A percentile compares a stretch with the other conserved stretches of the same genome.
Evolutionary conservation across 2,888 invertebrate species (phyloP).

Genomic region (Trissolcus brochymenae): DNA sequence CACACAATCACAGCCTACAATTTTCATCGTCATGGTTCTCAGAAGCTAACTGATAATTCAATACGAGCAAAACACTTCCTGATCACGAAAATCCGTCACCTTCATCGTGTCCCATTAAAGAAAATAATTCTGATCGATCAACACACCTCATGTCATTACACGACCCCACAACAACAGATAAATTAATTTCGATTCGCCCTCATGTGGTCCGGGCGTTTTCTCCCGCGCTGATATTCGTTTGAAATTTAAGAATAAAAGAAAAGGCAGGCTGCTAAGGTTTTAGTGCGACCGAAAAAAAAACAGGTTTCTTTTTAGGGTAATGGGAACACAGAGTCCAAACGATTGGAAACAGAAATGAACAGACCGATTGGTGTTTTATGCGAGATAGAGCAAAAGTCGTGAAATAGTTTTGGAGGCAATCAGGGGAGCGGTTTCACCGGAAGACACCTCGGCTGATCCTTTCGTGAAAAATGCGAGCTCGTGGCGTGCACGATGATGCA

Average conservation of each 20-base stretch:
- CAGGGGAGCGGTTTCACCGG: constrained; percentile 49
- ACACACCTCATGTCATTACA: not conserved
- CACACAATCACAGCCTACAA: no score
- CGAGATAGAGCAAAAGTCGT: constrained; percentile 25
- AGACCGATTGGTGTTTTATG: constrained; percentile 28
- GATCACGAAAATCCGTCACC: no score
- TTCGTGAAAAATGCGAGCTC: not conserved
- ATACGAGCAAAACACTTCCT: no score
- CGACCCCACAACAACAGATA: not conserved
- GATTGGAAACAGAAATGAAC: constrained; percentile 26
- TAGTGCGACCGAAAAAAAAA: not conserved
- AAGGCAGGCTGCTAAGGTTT: not conserved
- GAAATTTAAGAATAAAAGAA: not conserved
- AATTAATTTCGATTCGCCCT: constrained; percentile 1
- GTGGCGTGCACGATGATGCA: constrained; percentile 2
- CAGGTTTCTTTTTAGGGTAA: constrained; percentile 15
- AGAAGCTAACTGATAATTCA: no score
- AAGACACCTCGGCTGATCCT: constrained; percentile 13
- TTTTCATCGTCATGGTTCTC: no score
- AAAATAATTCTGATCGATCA: no score
- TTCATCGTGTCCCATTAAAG: no score
- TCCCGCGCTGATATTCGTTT: not conserved
- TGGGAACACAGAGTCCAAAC: constrained; percentile 20
- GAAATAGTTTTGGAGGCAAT: constrained; percentile 31
- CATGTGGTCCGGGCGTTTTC: constrained; percentile 8